Percentiles rank a stretch among this genome's conserved stretches.
Evolutionary conservation across 1,140 invertebrate species (phyloP).

Genomic region (Anthonomus grandis): DNA sequence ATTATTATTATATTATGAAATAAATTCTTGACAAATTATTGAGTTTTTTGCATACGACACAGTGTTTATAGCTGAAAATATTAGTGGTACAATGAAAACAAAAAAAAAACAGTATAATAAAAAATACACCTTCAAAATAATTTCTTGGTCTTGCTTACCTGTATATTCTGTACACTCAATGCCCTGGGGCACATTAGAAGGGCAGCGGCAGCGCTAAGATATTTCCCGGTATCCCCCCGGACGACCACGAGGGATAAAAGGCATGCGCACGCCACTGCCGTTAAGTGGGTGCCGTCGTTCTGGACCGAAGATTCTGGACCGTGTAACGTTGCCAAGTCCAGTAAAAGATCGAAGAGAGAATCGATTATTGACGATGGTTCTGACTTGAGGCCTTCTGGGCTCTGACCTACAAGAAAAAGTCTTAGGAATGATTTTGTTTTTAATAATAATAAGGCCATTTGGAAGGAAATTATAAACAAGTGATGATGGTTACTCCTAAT

Average conservation of each 20-base stretch:
- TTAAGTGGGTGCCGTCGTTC: conserved; percentile 66
- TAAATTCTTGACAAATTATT: conserved; percentile 20
- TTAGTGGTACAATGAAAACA: too few species aligned
- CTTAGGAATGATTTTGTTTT: too few species aligned
- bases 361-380: conserved; percentile 76
- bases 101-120: too few species aligned
- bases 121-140: too few species aligned
- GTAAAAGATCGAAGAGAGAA: conserved; percentile 72
- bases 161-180: conserved; percentile 74
- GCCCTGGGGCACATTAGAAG: conserved; percentile 81
- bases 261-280: conserved; percentile 85
- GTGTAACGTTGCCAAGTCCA: conserved; percentile 72
- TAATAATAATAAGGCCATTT: too few species aligned
- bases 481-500: too few species aligned
- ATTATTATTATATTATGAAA: too few species aligned
- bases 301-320: conserved; percentile 55
- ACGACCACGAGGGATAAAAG: conserved; percentile 89
- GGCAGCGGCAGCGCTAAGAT: conserved; percentile 80
- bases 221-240: conserved; percentile 87
- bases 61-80: too few species aligned
- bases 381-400: conserved; percentile 67
- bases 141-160: conserved; percentile 60
- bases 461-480: conserved; percentile 2
- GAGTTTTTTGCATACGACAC: too few species aligned
- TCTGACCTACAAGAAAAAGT: conserved; percentile 56